Evolutionary conservation across 2,797 vertebrate genomes (phyloP).

Genomic region (Podarcis lilfordi): DNA sequence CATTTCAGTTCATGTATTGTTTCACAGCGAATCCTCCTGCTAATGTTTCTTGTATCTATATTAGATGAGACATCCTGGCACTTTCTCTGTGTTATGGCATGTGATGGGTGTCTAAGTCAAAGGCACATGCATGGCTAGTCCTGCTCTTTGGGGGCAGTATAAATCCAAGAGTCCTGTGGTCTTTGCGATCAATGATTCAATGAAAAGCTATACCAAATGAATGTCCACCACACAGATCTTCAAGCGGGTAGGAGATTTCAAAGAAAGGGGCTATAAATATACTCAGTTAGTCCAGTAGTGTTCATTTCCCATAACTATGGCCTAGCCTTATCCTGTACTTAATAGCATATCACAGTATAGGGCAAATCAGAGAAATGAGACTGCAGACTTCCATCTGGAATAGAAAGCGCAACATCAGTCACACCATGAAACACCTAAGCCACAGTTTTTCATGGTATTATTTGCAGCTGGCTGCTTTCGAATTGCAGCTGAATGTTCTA

Average conservation of each 20-base stretch:
- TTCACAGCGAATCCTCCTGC: background rate
- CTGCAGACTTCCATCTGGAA: constrained; percentile 45
- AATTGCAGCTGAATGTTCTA: constrained; percentile 46
- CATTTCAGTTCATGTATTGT: too few relatives aligned
- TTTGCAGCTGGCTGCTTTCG: constrained; percentile 52
- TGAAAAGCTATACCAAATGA: too few relatives aligned
- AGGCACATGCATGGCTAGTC: too few relatives aligned
- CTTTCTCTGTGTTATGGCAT: background rate
- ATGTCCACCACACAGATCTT: background rate
- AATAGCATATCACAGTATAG: background rate
- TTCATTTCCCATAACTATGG: background rate
- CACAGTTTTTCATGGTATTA: constrained; percentile 48
- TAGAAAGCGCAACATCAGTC: constrained; percentile 34
- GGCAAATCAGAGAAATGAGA: background rate
- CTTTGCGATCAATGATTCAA: too few relatives aligned
- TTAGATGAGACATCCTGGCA: too few relatives aligned
- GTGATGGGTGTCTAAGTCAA: background rate
- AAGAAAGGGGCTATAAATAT: background rate
- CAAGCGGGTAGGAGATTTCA: background rate
- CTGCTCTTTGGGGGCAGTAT: too few relatives aligned
- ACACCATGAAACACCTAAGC: constrained; percentile 29
- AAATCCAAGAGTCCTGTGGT: too few relatives aligned
- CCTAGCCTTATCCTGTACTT: background rate
- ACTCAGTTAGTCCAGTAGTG: background rate
- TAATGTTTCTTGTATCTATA: background rate